Base-by-base conservation (phyloP, 2,888 invertebrate genomes). In the Chrysolina americana region DNA sequence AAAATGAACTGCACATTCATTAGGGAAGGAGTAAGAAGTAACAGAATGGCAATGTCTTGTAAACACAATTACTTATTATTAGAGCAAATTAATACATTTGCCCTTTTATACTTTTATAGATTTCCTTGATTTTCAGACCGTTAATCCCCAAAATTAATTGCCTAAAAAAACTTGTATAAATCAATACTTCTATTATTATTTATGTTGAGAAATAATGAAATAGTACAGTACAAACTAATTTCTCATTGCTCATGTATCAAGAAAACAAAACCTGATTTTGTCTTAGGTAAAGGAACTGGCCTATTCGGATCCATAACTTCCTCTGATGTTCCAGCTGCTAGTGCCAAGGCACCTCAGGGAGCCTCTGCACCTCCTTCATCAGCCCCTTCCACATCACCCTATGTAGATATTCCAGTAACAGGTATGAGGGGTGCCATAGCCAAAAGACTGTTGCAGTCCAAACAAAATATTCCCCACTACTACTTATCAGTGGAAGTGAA, bases 381-480 rank as follows among this genome's bases (percentile, higher is more conserved):
- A 11, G 82, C 87, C 0, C 82, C 84, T 2, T 83, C 86, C 41
- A 82, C 86, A 13, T 74, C 84, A 89, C 63, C 81, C n/a, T 89
- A 89, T 90, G 78, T 85, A 56, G 98, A 98, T 89, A 91, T 96
- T 77, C 96, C 97, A 0, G 91, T 98, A 44, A 92, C 95, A 1
- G 94, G 92, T 85, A 95, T 98, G 89, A 91, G 98, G 76, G 92
- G 92, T 78, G 94, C 95, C 0, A 98, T 98, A 85, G 98, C 98
- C 36, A 96, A 96, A 87, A 90, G 98, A 50, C 90, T 98, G 66
- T 86, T 94, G 1, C 93, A 95, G 83, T 97, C 98, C 47, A 99
- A 99, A 89, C 94, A 95, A 87, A 94, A 93, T 65, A 96, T 99
- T 85, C 99, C 99, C 5, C 99, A 99, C 88, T 99, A 99, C 88